These are phyloP conservation scores for Apamea crenata DNA, from an alignment of 2,888 invertebrate genomes.

Conservation along the genomic window DNA sequence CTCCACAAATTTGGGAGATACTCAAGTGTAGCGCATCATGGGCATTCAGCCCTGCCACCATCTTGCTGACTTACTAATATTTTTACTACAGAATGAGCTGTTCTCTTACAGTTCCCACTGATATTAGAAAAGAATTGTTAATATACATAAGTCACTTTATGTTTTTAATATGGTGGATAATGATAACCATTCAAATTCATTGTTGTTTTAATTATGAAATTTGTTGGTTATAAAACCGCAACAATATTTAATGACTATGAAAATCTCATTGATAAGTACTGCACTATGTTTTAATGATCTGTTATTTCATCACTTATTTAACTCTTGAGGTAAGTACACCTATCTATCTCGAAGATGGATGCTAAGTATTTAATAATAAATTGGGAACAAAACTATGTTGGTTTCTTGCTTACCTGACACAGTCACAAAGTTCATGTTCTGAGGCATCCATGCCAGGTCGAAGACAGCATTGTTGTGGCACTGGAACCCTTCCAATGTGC, in stretches of 20 bases:
- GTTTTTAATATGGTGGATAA: background rate
- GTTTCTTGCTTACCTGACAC: conserved; percentile 91
- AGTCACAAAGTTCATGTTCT: conserved; percentile 94
- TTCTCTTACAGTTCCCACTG: background rate
- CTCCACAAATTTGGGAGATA: background rate
- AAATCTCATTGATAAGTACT: background rate
- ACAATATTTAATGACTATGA: background rate
- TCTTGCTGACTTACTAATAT: background rate
- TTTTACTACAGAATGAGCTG: background rate
- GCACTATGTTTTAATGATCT: background rate
- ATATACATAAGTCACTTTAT: background rate
- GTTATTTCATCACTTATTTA: background rate
- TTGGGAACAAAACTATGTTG: background rate
- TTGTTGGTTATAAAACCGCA: background rate
- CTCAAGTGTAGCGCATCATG: background rate
- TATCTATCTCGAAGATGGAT: background rate
- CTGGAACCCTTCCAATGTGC: conserved; percentile 87
- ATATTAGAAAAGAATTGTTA: background rate
- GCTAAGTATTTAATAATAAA: background rate
- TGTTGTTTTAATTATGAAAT: background rate
- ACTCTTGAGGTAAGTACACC: background rate
- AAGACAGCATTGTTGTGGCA: conserved; percentile 97
- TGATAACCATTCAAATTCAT: background rate
- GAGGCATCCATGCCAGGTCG: conserved; percentile 96
- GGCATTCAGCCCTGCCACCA: background rate